Base-by-base conservation (phyloP, 2,113 vertebrate species). In the Ancistrus triradiatus region DNA sequence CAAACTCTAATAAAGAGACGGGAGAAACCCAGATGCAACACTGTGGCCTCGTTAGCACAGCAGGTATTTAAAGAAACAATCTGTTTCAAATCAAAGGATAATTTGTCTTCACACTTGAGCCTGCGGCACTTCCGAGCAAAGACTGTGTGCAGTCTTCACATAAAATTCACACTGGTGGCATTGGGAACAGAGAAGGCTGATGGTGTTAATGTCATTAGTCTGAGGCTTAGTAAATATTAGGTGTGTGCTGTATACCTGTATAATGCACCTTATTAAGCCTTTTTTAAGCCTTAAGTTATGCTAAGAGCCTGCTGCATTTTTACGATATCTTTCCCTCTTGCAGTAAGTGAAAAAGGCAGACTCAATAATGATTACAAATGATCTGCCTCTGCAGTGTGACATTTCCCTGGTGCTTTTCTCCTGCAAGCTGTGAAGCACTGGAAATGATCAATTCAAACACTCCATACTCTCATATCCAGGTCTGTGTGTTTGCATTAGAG, bases 1-100 rank as follows among this genome's bases (percentile, higher is more conserved):
- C 53, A 76, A 80, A 81, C 81, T 65, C 79, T 81, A 87, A 86
- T 84, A 79, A 80, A 79, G 79, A 85, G 86, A 80, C 83, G 81
- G 83, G 76, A 48, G 43, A 68, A 69, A 72, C 59, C 66, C 52
- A 65, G 65, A 68, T 28, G 59, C 48, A 74, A 21, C 47, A 71
- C 68, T 68, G 49, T 59, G 77, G 74, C 73, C 84, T 89, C 83
- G 77, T 89, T 87, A 86, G 77, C 74, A 83, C 81, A 80, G 77
- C 83, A 84, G 85, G 83, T 90, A 87, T 87, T 87, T 87, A 87
- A 87, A 79, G 83, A 87, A 89, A 87, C 75, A 77, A 83, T 87
- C 86, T 72, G 76, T 84, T 88, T 82, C 77, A 74, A 81, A 86
- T 81, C 78, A 84, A 84, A 84, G 78, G 78, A 83, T 85, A 70